A percentile compares a stretch with the other conserved stretches of the same genome.
phyloP scores from a whole-genome alignment of 1,140 invertebrate species.

The Cepaea nemoralis region DNA sequence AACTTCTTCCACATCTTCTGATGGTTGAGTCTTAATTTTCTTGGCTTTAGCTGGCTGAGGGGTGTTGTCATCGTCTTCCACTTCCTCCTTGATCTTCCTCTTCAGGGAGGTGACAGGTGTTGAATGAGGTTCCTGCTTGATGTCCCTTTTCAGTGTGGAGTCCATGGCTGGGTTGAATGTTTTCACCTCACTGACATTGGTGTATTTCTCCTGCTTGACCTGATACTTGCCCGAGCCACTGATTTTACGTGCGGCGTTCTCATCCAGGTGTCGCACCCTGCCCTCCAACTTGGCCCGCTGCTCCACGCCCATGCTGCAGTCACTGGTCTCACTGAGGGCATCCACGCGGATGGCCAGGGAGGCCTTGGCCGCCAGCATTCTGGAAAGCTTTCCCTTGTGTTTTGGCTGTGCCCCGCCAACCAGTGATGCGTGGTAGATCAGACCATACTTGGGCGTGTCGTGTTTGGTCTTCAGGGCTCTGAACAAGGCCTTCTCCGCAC shows the following conservation, averaged over 20 bases:
- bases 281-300: conserved; percentile 89
- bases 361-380: too few species aligned
- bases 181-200: conserved; percentile 75
- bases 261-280: conserved; percentile 83
- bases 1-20: background rate
- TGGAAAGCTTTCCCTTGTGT: conserved; percentile 84
- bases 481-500: conserved; percentile 98
- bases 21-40: conserved; percentile 32
- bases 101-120: background rate
- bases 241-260: conserved; percentile 82
- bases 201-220: conserved; percentile 91
- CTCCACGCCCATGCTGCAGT: conserved; percentile 85
- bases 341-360: conserved; percentile 92
- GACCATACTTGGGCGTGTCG: conserved; percentile 98
- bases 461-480: conserved; percentile 96
- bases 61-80: conserved; percentile 42
- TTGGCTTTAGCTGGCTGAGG: conserved; percentile 39
- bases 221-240: conserved; percentile 87
- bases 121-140: conserved; percentile 36
- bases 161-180: conserved; percentile 11
- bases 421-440: conserved; percentile 96
- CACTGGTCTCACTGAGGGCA: conserved; percentile 86
- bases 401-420: conserved; percentile 89
- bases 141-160: conserved; percentile 22
- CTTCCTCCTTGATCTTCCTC: conserved; percentile 43